A percentile compares a stretch with the other conserved stretches of the same genome.
These are phyloP conservation scores for Callocephalon fimbriatum DNA, from an alignment of 2,113 vertebrate genomes.

Conservation along the genomic window DNA sequence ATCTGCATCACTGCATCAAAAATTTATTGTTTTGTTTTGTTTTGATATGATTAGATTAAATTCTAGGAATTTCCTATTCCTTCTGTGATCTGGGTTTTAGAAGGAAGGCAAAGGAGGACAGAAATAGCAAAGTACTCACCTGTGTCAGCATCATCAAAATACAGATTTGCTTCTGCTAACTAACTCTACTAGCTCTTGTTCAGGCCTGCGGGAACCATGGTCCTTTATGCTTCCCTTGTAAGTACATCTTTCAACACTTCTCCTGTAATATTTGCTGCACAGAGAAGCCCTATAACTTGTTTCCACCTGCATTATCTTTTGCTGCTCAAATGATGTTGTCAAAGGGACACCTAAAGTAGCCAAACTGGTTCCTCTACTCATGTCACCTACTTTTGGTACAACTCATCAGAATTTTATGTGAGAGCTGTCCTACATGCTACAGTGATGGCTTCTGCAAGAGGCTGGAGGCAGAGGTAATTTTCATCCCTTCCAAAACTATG, in stretches of 20 bases:
- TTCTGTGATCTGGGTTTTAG: not conserved
- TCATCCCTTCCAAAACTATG: not conserved
- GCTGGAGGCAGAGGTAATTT: not conserved
- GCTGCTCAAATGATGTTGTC: not conserved
- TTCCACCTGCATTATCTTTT: not conserved
- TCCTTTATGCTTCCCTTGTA: not conserved
- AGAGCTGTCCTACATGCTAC: not conserved
- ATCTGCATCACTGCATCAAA: not conserved
- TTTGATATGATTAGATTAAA: not conserved
- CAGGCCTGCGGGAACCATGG: not conserved
- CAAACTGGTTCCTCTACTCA: not conserved
- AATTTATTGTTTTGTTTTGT: not conserved
- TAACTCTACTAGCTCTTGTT: not conserved
- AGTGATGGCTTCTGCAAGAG: not conserved
- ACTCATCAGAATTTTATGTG: not conserved
- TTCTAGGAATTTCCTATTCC: not conserved
- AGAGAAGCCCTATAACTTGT: not conserved
- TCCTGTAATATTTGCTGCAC: not conserved
- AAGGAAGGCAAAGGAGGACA: not conserved
- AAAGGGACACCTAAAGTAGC: not conserved
- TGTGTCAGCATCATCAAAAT: not conserved
- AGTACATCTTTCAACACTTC: not conserved
- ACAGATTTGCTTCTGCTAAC: not conserved
- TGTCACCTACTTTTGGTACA: not conserved
- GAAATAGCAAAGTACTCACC: not conserved